Evolutionary conservation across 2,797 vertebrate species (phyloP).

Genomic region (Lerista edwardsae): DNA sequence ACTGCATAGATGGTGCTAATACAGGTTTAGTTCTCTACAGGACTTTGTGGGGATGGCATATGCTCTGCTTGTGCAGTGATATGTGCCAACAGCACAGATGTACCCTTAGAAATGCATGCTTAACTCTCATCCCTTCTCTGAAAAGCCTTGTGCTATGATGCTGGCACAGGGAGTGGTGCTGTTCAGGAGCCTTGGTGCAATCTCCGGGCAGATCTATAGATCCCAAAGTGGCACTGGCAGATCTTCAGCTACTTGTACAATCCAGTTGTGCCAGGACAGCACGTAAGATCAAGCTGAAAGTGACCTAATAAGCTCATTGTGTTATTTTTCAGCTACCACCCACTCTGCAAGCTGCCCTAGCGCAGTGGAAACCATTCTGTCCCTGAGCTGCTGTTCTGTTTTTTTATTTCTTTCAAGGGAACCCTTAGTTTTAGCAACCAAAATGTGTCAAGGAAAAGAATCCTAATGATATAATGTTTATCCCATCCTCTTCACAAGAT

Average conservation of each 20-base stretch:
- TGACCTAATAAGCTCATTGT: not conserved
- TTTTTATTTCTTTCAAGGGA: not conserved
- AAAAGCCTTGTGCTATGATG: no score
- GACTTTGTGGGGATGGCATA: no score
- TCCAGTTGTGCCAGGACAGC: not conserved
- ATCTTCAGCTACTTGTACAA: not conserved
- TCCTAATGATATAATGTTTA: constrained; percentile 30
- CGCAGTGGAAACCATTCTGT: not conserved
- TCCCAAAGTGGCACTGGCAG: not conserved
- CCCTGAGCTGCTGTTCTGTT: constrained; percentile 16
- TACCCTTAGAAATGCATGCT: no score
- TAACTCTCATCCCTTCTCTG: no score
- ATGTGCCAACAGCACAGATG: no score
- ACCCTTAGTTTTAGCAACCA: constrained; percentile 13
- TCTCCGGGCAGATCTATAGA: not conserved
- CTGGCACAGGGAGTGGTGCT: not conserved
- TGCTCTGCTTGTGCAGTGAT: no score
- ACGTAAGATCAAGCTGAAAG: not conserved
- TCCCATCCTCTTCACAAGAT: no score
- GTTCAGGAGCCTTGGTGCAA: not conserved
- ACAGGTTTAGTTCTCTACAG: no score
- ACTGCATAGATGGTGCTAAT: no score
- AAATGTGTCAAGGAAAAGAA: constrained; percentile 47
- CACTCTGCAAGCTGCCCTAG: no score
- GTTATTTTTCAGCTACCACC: not conserved